Base-by-base conservation (phyloP, 2,888 invertebrate genomes). In the Meteorus colon region DNA sequence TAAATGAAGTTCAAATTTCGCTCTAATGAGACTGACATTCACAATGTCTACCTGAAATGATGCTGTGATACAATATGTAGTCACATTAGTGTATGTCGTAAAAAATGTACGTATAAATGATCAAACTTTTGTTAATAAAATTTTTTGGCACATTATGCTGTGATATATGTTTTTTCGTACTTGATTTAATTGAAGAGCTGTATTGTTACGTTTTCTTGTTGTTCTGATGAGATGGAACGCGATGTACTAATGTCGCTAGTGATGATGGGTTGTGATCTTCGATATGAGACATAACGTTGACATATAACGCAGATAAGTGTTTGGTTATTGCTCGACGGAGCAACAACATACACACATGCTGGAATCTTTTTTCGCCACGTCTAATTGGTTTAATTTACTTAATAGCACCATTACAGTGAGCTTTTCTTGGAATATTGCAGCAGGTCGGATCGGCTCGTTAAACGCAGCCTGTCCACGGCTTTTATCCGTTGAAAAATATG, bases 11-110 rank as follows among this genome's bases (percentile, higher is more conserved):
- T 74, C 77, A 79, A 73, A 72, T 76, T 82, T 83, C 83, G 83
- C 84, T 81, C 73, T 84, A 83, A 79, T 81, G 83, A 87, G 87
- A 88, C 86, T 86, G 87, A 84, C 87, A 87, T 85, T 82, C 51
- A 67, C 78, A 84, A 86, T 86, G 86, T 87, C 86, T 88, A 88
- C 88, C 88, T 88, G 86, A 86, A 78, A 82, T 86, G 85, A 82
- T 83, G 84, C 88, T 88, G 88, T 88, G 88, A 88, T 88, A 87
- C 84, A 79, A 81, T 85, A 84, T 86, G 83, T 87, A 87, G 87
- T 88, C 86, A 84, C 83, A 82, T 82, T 85, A 83, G 80, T 80
- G 83, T 84, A 72, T 83, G 81, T 84, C 31, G 27, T 60, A 29
- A 29, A 29, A 31, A 29, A 83, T 81, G 80, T 84, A 82, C 59